Conservation (phyloP, 1,140 invertebrate genomes). For the Lucilia cuprina region DNA sequence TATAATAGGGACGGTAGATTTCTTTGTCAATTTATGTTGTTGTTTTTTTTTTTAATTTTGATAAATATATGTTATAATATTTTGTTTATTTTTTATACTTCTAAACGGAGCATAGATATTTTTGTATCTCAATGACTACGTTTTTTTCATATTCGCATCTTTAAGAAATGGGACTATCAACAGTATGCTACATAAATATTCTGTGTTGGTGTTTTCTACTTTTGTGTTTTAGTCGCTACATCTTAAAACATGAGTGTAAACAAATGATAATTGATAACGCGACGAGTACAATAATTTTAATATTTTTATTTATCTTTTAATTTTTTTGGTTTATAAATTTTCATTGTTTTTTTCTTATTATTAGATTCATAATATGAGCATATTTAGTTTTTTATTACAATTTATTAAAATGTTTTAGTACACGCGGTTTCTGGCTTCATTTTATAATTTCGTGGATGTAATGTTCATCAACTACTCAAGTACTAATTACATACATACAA, state of each 20-base stretch:
- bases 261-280: conserved; percentile 21
- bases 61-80: neutral
- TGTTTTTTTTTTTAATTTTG: neutral
- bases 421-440: neutral
- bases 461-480: no score
- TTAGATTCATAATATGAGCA: neutral
- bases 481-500: no score
- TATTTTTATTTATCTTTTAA: no score
- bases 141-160: neutral
- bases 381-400: neutral
- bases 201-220: neutral
- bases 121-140: neutral
- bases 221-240: neutral
- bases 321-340: neutral
- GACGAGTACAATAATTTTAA: neutral
- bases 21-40: neutral
- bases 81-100: neutral
- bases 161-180: neutral
- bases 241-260: neutral
- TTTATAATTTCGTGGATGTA: no score
- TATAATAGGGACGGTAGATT: neutral
- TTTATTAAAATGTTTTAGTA: neutral
- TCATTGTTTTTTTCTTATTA: neutral
- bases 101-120: neutral
- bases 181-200: neutral